These are phyloP conservation scores for Apocrypta bakeri DNA, from an alignment of 1,140 invertebrate genomes.

Conservation along the genomic window DNA sequence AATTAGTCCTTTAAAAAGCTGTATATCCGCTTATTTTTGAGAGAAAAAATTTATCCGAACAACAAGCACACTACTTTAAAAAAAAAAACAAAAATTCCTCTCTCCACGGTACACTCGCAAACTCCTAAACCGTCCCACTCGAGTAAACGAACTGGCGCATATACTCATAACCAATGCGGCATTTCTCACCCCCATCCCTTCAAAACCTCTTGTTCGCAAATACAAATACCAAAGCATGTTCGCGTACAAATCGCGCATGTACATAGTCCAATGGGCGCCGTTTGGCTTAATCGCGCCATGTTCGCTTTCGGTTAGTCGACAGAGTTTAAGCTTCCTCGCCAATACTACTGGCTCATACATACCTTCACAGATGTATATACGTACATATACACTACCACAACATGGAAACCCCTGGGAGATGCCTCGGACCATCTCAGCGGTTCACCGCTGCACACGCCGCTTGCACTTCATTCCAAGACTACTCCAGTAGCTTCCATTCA, in stretches of 20 bases:
- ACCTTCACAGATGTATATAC: no score
- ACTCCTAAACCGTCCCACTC: background rate
- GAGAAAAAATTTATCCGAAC: no score
- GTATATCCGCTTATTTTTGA: no score
- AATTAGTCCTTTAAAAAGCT: no score
- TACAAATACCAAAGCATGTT: background rate
- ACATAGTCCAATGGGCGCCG: background rate
- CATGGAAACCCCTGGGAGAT: conserved; percentile 5
- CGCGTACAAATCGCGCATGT: background rate
- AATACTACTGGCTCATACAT: no score
- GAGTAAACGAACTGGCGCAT: background rate
- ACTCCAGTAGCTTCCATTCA: background rate
- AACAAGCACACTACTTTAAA: no score
- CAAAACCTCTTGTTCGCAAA: background rate
- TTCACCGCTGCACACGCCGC: background rate
- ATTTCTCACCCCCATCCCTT: background rate
- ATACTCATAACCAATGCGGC: background rate
- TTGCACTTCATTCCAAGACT: background rate
- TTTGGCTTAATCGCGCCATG: conserved; percentile 38
- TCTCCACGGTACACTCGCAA: background rate
- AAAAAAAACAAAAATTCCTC: no score
- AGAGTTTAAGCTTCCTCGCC: background rate
- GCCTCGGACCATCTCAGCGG: background rate
- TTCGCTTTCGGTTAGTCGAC: conserved; percentile 1
- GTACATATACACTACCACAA: no score